phyloP scores from a whole-genome alignment of 1,140 invertebrate species.

The Drosophila sechellia region DNA sequence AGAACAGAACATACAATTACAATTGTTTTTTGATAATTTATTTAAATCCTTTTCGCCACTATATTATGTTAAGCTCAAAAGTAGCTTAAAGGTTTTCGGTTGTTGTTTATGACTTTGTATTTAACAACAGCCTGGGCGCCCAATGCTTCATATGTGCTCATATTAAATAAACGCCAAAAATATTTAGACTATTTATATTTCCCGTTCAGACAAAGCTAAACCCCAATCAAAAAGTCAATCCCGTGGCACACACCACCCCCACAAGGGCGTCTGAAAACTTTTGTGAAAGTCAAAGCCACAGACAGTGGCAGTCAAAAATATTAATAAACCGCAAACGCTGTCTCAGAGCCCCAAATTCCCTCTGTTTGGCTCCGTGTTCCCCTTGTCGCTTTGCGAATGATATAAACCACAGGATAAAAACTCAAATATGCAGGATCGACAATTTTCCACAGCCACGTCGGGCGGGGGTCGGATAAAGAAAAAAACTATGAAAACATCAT shows the following conservation, averaged over 20 bases:
- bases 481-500: slow-evolving; percentile 64
- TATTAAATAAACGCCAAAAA: slow-evolving; percentile 36
- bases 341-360: slow-evolving; percentile 27
- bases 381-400: slow-evolving; percentile 36
- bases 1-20: too few relatives aligned
- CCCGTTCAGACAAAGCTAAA: slow-evolving; percentile 51
- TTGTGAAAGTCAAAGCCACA: slow-evolving; percentile 64
- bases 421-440: slow-evolving; percentile 66
- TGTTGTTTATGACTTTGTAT: neutral
- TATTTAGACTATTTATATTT: slow-evolving; percentile 47
- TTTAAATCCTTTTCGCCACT: too few relatives aligned
- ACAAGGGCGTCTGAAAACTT: slow-evolving; percentile 43
- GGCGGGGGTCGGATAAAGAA: slow-evolving; percentile 26
- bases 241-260: slow-evolving; percentile 16
- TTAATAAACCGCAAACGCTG: slow-evolving; percentile 60
- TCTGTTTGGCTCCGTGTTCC: neutral
- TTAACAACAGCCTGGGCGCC: neutral
- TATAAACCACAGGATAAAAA: slow-evolving; percentile 64
- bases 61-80: too few relatives aligned
- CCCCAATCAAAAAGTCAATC: slow-evolving; percentile 50
- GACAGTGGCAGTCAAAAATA: slow-evolving; percentile 60
- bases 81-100: neutral
- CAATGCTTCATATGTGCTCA: slow-evolving; percentile 1
- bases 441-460: slow-evolving; percentile 46
- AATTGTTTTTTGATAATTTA: too few relatives aligned